Evolutionary conservation across 2,113 vertebrate species (phyloP).

Genomic region (Collichthys lucidus): DNA sequence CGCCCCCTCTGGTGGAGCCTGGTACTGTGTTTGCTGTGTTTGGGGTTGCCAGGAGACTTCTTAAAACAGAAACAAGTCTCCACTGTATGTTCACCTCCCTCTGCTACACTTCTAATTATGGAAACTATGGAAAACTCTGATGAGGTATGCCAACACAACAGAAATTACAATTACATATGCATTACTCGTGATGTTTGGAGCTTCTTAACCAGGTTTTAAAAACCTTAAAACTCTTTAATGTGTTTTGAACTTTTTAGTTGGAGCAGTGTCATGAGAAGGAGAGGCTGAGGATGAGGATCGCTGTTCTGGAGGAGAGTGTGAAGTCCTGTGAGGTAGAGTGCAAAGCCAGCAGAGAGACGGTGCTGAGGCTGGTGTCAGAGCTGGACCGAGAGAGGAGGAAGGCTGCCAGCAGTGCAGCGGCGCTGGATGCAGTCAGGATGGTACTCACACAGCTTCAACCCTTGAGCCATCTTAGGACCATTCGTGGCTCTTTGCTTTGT

Average conservation of each 20-base stretch:
- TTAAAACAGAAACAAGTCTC: constrained; percentile 37
- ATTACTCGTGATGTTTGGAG: not conserved
- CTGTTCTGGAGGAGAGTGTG: constrained; percentile 85
- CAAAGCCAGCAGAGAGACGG: constrained; percentile 90
- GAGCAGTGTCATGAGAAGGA: constrained; percentile 82
- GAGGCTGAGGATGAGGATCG: constrained; percentile 79
- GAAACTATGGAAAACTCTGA: constrained; percentile 56
- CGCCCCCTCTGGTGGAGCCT: constrained; percentile 49
- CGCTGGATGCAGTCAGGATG: constrained; percentile 83
- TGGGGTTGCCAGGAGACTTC: constrained; percentile 71
- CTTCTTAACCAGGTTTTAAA: not conserved
- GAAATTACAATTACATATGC: not conserved
- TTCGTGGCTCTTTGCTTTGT: too few relatives aligned
- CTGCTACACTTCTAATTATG: constrained; percentile 21
- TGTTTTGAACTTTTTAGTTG: constrained; percentile 70
- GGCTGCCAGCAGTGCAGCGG: constrained; percentile 72
- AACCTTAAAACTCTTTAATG: not conserved
- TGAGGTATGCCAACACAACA: constrained; percentile 54
- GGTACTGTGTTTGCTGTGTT: constrained; percentile 57
- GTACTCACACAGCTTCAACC: constrained; percentile 76
- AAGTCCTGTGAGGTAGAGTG: constrained; percentile 89
- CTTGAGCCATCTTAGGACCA: too few relatives aligned
- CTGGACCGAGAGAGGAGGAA: constrained; percentile 84
- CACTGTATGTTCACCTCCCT: not conserved
- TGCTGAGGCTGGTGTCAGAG: constrained; percentile 88